These are phyloP conservation scores for Nephrotoma flavescens DNA, from an alignment of 2,888 invertebrate genomes.

Conservation along the genomic window DNA sequence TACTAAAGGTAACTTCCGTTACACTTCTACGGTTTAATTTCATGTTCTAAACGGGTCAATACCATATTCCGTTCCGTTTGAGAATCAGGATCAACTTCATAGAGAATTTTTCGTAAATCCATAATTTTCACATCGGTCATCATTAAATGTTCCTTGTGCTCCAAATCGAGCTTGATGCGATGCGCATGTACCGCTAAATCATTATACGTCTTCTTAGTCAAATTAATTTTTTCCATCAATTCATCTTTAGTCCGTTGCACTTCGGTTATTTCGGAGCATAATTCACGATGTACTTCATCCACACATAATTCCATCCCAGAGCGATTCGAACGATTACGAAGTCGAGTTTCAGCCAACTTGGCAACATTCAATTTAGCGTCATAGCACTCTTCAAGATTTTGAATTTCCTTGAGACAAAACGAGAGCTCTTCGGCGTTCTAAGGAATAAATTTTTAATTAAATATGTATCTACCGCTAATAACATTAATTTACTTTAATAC, in stretches of 20 bases:
- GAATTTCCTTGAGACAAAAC: constrained; percentile 50
- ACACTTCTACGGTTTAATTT: background rate
- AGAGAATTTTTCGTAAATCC: background rate
- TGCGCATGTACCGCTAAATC: background rate
- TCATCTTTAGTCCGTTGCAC: constrained; percentile 41
- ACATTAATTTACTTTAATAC: constrained; percentile 38
- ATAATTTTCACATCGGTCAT: constrained; percentile 2
- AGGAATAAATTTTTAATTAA: background rate
- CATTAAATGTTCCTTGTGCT: background rate
- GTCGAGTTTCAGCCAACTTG: constrained; percentile 53
- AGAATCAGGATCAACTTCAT: background rate
- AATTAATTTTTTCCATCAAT: constrained; percentile 40
- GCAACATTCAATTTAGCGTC: constrained; percentile 50
- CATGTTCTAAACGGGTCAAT: background rate
- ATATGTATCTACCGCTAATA: background rate
- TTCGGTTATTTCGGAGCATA: constrained; percentile 46
- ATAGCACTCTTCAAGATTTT: constrained; percentile 48
- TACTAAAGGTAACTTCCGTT: background rate
- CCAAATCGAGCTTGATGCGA: background rate
- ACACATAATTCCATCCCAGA: constrained; percentile 48
- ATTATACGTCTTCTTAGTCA: constrained; percentile 30
- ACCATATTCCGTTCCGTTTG: background rate
- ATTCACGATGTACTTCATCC: constrained; percentile 47
- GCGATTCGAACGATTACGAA: constrained; percentile 52
- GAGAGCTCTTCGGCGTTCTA: constrained; percentile 55